These are phyloP conservation scores for Clarias platycephalus DNA, from an alignment of 2,797 vertebrate genomes.

Conservation along the genomic window DNA sequence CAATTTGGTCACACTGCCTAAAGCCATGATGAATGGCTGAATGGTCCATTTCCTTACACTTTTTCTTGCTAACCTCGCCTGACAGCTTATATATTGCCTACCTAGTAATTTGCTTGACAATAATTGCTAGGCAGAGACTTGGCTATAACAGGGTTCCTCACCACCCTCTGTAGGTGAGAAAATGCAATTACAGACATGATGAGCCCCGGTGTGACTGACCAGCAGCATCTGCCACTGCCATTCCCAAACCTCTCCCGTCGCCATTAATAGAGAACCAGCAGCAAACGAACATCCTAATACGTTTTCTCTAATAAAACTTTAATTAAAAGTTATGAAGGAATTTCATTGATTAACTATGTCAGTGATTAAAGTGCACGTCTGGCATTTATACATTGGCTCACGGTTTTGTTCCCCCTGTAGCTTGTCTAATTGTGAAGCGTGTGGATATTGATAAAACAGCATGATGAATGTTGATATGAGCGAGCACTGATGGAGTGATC, in stretches of 20 bases:
- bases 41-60: constrained; percentile 89
- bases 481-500: constrained; percentile 94
- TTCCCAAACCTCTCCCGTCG: constrained; percentile 74
- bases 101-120: constrained; percentile 93
- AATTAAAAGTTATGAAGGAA: constrained; percentile 90
- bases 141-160: constrained; percentile 89
- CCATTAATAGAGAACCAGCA: constrained; percentile 79
- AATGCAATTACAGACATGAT: constrained; percentile 95
- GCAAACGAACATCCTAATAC: constrained; percentile 76
- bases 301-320: constrained; percentile 83
- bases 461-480: constrained; percentile 94
- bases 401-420: constrained; percentile 81
- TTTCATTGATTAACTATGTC: constrained; percentile 91
- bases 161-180: constrained; percentile 99
- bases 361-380: constrained; percentile 85
- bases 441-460: constrained; percentile 94
- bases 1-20: constrained; percentile 84
- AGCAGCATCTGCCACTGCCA: constrained; percentile 84
- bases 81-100: constrained; percentile 96
- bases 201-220: constrained; percentile 76
- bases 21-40: constrained; percentile 93
- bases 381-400: constrained; percentile 69
- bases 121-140: constrained; percentile 93
- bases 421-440: constrained; percentile 86
- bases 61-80: constrained; percentile 91